Percentiles rank a stretch among this genome's conserved stretches.
phyloP scores from a whole-genome alignment of 2,888 invertebrate species.

The Drosophila meridiana region DNA sequence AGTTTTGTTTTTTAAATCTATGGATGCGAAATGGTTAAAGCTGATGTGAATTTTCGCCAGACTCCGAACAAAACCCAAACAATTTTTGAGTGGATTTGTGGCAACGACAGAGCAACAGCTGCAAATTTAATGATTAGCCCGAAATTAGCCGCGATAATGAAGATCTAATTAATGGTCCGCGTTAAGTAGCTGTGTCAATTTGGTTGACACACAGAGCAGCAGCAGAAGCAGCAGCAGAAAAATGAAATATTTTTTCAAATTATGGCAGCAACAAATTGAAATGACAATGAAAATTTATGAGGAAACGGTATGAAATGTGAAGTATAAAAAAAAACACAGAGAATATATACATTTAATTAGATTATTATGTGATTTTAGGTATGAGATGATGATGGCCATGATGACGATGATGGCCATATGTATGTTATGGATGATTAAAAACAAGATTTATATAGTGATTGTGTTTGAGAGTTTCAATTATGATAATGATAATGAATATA shows the following conservation, averaged over 20 bases:
- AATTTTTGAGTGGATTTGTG: slow-evolving; percentile 33
- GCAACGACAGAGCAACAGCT: slow-evolving; percentile 37
- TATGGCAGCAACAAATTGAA: slow-evolving; percentile 1
- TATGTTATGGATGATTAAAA: too few relatives aligned
- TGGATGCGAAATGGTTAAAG: slow-evolving; percentile 47
- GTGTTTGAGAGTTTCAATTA: too few relatives aligned
- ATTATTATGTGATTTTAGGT: neutral
- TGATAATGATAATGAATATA: too few relatives aligned
- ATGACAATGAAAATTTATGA: neutral
- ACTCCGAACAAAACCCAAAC: neutral
- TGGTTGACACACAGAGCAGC: neutral
- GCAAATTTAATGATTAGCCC: slow-evolving; percentile 43
- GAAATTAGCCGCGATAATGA: slow-evolving; percentile 34
- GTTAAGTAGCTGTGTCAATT: neutral
- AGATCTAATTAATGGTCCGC: slow-evolving; percentile 8
- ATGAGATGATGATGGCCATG: neutral
- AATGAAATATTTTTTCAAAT: neutral
- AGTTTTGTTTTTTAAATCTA: slow-evolving; percentile 72
- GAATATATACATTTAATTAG: too few relatives aligned
- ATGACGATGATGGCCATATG: too few relatives aligned
- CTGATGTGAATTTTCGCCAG: slow-evolving; percentile 22
- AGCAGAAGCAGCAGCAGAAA: neutral
- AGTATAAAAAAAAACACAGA: too few relatives aligned
- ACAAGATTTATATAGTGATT: too few relatives aligned
- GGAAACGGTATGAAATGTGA: neutral